These are phyloP conservation scores for Megaleporinus macrocephalus DNA, from an alignment of 2,113 vertebrate genomes.

Conservation along the genomic window DNA sequence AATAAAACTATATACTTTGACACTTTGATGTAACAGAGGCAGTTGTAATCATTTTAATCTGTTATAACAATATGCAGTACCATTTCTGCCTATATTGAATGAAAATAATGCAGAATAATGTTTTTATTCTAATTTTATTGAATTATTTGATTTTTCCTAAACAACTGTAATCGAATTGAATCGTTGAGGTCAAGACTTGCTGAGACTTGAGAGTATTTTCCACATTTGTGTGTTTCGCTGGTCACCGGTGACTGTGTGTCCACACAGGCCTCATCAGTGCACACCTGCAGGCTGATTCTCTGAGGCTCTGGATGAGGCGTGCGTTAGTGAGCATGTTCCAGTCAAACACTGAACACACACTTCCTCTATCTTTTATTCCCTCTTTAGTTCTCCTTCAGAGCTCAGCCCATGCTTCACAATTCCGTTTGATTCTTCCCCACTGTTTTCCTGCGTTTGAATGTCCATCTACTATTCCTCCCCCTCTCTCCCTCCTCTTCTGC, in stretches of 20 bases:
- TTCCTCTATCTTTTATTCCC: constrained; percentile 14
- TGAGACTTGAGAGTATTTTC: no score
- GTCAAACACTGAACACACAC: not conserved
- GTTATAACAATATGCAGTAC: no score
- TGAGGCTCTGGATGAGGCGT: not conserved
- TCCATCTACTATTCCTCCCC: not conserved
- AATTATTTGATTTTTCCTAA: no score
- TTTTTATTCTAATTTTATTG: no score
- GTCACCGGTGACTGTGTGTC: not conserved
- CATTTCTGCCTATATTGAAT: no score
- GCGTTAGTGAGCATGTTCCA: not conserved
- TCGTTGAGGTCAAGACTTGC: no score
- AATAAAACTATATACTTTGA: no score
- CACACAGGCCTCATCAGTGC: not conserved
- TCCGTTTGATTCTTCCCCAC: constrained; percentile 1
- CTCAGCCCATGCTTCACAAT: not conserved
- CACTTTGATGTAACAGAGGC: no score
- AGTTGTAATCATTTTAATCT: no score
- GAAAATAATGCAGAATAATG: no score
- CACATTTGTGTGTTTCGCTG: not conserved
- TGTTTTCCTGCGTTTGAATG: not conserved
- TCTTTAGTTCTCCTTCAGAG: not conserved
- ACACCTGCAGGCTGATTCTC: not conserved
- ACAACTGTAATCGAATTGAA: no score
- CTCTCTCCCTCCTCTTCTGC: not conserved